Conservation (phyloP, 2,888 invertebrate species). For the Shargacucullia verbasci region DNA sequence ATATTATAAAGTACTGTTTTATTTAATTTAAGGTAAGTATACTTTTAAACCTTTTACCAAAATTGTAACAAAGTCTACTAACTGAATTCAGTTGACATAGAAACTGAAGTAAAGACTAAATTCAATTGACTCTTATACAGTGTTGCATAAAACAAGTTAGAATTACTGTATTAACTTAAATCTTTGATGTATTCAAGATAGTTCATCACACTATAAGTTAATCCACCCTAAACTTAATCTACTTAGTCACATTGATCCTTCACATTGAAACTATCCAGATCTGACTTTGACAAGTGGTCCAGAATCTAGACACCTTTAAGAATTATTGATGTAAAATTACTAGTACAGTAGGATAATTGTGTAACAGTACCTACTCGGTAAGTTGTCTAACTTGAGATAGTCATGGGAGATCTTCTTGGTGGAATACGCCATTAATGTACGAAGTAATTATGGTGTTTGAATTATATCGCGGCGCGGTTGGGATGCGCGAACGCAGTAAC, state of each 20-base stretch:
- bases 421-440: constrained; percentile 74
- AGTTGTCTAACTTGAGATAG: constrained; percentile 55
- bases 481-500: constrained; percentile 85
- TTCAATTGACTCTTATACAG: background rate
- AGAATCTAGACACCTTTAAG: constrained; percentile 1
- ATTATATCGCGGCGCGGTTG: constrained; percentile 72
- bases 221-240: constrained; percentile 21
- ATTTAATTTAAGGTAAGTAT: too few relatives aligned
- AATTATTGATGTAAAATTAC: constrained; percentile 31
- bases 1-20: too few relatives aligned
- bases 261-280: constrained; percentile 15
- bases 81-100: too few relatives aligned
- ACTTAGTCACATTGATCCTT: constrained; percentile 19
- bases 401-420: constrained; percentile 65
- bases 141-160: background rate
- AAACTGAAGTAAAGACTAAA: too few relatives aligned
- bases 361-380: constrained; percentile 40
- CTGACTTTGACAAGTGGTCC: constrained; percentile 28
- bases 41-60: too few relatives aligned
- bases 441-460: constrained; percentile 83
- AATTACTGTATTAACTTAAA: background rate
- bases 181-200: constrained; percentile 6
- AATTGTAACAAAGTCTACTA: too few relatives aligned
- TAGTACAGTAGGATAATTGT: constrained; percentile 31
- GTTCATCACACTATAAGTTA: constrained; percentile 1